Evolutionary conservation across 2,113 vertebrate species (phyloP), one percentile per base, ranked within the genome.

Genomic region (Oreochromis aureus): DNA sequence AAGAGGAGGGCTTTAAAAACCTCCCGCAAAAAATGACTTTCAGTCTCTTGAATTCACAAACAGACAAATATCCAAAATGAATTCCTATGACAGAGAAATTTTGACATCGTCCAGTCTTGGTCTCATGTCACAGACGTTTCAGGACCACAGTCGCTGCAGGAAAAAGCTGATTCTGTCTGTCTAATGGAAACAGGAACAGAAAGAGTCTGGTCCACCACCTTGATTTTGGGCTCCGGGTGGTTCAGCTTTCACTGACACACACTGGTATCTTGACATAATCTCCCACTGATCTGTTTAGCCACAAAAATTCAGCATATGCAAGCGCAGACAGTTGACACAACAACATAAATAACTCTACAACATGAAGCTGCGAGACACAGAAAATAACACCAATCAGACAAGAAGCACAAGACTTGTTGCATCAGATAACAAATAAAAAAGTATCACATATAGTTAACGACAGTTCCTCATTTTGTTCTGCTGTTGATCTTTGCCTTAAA

Each of bases 321-420:
- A 59, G 27, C 16, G 27, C 56, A 10, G 27, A 59, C 16, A 59
- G 7, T 59, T 13, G 27, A 59, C 56, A 32, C 56, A 59, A 59
- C 56, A 59, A 59, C 0, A 59, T 0, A 32, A 59, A 30, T 59
- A 58, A 8, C 56, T 59, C 0, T 59, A 59, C 24, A 59, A 59
- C 24, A 30, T 59, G 24, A 59, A 59, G 56, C 56, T 16, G 0
- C 3, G 24, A 59, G 24, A 30, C 56, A 9, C 3, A 16, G 56
- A 59, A 59, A 59, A 16, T 30, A 32, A 30, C 9, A 59, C 13
- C 30, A 59, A 32, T 5, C 27, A 32, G 1, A 59, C 0, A 59
- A 3, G 27, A 59, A 59, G 15, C 56, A 59, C 24, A 59, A 6
- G 27, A 59, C 27, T 30, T 59, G 56, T 58, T 58, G 24, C 24